Percentiles rank a stretch among this genome's conserved stretches.
Conservation (phyloP, 2,113 vertebrate species). For the Cyphomyrus discorhynchus region DNA sequence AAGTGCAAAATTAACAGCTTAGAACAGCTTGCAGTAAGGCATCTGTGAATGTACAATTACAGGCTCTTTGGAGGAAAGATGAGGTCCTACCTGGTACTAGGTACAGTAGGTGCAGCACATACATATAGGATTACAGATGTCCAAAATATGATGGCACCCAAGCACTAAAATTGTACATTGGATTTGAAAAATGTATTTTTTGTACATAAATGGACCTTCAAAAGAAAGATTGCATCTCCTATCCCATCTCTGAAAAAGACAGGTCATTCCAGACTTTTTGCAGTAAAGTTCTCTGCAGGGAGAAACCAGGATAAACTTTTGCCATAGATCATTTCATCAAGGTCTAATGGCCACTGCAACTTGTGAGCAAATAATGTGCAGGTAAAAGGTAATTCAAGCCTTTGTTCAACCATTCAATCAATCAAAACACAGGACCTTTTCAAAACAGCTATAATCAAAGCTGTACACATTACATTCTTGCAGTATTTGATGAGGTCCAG, state of each 20-base stretch:
- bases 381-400: neutral
- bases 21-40: neutral
- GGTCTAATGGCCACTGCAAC: neutral
- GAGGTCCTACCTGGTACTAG: neutral
- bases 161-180: neutral
- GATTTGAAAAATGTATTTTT: neutral
- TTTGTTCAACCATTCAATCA: neutral
- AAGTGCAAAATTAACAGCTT: neutral
- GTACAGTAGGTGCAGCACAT: neutral
- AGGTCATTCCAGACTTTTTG: neutral
- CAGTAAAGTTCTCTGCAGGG: neutral
- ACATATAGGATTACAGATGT: neutral
- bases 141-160: neutral
- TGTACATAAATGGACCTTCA: neutral
- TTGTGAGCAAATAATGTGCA: neutral
- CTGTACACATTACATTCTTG: neutral
- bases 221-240: neutral
- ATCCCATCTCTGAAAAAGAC: neutral
- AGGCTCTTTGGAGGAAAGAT: neutral
- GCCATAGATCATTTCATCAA: neutral
- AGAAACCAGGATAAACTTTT: neutral
- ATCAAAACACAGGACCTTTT: neutral
- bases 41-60: neutral
- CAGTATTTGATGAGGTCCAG: neutral
- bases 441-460: neutral